Conservation (phyloP, 2,888 invertebrate genomes). For the Plagodis pulveraria region DNA sequence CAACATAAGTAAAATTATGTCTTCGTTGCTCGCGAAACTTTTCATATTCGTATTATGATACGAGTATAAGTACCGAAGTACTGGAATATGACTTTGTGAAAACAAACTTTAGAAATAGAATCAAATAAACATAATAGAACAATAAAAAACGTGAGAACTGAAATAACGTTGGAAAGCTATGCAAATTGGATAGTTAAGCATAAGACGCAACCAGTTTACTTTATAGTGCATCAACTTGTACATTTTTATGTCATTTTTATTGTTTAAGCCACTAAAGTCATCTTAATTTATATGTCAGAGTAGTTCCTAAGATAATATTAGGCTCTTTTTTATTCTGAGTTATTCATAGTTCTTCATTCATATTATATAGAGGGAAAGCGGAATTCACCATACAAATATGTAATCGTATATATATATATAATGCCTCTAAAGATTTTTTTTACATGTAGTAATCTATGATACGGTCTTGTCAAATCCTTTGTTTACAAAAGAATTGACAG, state of each 20-base stretch:
- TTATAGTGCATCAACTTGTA: slow-evolving; percentile 47
- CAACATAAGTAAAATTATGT: no score
- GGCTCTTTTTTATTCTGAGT: slow-evolving; percentile 13
- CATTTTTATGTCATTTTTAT: slow-evolving; percentile 43
- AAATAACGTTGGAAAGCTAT: slow-evolving; percentile 45
- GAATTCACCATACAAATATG: no score
- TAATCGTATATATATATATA: no score
- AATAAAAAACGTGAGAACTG: slow-evolving; percentile 51
- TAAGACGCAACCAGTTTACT: slow-evolving; percentile 48
- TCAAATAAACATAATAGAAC: slow-evolving; percentile 40
- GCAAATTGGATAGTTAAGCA: slow-evolving; percentile 54
- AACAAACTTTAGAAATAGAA: slow-evolving; percentile 32
- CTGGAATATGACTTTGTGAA: slow-evolving; percentile 17
- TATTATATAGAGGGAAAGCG: no score
- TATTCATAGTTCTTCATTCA: no score
- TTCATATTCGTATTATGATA: slow-evolving; percentile 1
- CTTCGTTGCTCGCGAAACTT: slow-evolving; percentile 8
- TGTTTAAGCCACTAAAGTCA: slow-evolving; percentile 29
- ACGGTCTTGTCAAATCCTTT: no score
- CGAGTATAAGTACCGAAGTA: neutral
- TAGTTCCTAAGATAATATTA: slow-evolving; percentile 29
- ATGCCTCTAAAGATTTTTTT: no score
- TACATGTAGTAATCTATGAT: no score
- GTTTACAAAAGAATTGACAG: no score
- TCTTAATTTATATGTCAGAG: slow-evolving; percentile 26